Evolutionary conservation across 2,888 invertebrate genomes (phyloP).

Genomic region (Ophraella communa): DNA sequence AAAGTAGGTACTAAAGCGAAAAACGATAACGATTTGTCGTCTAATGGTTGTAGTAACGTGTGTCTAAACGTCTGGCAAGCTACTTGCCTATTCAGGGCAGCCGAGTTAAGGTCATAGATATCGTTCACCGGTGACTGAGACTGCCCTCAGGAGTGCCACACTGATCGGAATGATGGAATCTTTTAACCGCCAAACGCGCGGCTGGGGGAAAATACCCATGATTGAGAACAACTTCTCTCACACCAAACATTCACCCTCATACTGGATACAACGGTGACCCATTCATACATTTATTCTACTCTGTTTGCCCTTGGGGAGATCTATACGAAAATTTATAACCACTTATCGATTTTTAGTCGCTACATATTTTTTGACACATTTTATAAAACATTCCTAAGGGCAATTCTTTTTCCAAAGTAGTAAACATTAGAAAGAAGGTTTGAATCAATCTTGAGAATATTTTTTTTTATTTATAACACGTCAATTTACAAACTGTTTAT

Average conservation of each 20-base stretch:
- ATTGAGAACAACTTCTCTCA: conserved; percentile 55
- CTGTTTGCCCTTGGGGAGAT: not conserved
- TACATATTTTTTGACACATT: conserved; percentile 4
- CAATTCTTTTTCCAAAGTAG: not conserved
- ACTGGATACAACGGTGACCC: conserved; percentile 28
- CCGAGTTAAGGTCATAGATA: conserved; percentile 53
- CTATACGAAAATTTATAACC: conserved; percentile 1
- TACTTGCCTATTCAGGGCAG: conserved; percentile 54
- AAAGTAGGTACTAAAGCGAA: conserved; percentile 27
- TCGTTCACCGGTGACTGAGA: conserved; percentile 59
- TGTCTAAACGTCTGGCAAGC: conserved; percentile 37
- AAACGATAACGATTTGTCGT: conserved; percentile 34
- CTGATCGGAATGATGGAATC: conserved; percentile 63
- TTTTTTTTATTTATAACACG: too few species aligned
- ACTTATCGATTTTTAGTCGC: conserved; percentile 4
- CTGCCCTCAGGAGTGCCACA: conserved; percentile 60
- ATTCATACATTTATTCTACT: conserved; percentile 22
- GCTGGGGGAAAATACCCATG: conserved; percentile 62
- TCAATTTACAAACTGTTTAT: too few species aligned
- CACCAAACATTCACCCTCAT: conserved; percentile 33
- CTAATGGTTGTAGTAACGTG: conserved; percentile 31
- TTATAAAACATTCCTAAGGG: not conserved
- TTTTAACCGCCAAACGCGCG: conserved; percentile 61
- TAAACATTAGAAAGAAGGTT: too few species aligned
- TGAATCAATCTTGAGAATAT: too few species aligned